Percentiles rank a stretch among this genome's conserved stretches.
phyloP scores from a whole-genome alignment of 2,797 vertebrate species.

The Astyanax mexicanus region DNA sequence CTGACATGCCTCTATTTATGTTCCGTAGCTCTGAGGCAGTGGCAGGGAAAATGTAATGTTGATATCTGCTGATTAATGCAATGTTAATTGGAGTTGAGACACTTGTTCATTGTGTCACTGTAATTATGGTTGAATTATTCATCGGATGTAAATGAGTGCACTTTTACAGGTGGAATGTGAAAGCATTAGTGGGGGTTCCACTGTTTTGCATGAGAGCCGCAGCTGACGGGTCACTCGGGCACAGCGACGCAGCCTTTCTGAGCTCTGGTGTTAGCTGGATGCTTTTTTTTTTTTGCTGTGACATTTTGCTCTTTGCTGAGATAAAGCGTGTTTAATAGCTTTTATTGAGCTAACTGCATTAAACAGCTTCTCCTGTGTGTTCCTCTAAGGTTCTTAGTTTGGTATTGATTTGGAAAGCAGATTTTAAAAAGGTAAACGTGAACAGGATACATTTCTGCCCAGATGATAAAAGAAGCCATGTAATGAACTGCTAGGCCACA shows the following conservation, averaged over 20 bases:
- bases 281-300: neutral
- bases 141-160: conserved; percentile 40
- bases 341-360: neutral
- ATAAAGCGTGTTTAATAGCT: conserved; percentile 5
- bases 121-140: conserved; percentile 56
- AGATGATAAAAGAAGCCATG: neutral
- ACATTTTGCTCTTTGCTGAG: neutral
- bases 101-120: conserved; percentile 44
- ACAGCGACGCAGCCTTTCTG: conserved; percentile 1
- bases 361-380: neutral
- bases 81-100: conserved; percentile 52
- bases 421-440: neutral
- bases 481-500: neutral
- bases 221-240: neutral
- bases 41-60: neutral
- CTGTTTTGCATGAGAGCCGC: conserved; percentile 20
- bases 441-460: neutral
- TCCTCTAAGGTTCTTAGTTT: neutral
- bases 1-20: neutral
- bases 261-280: neutral
- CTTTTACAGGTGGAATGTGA: conserved; percentile 13
- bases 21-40: neutral
- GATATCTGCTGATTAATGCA: conserved; percentile 38
- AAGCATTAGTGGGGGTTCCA: neutral
- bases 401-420: neutral